A percentile compares a stretch with the other conserved stretches of the same genome.
Conservation (phyloP, 2,113 vertebrate genomes). For the Syngnathus typhle region DNA sequence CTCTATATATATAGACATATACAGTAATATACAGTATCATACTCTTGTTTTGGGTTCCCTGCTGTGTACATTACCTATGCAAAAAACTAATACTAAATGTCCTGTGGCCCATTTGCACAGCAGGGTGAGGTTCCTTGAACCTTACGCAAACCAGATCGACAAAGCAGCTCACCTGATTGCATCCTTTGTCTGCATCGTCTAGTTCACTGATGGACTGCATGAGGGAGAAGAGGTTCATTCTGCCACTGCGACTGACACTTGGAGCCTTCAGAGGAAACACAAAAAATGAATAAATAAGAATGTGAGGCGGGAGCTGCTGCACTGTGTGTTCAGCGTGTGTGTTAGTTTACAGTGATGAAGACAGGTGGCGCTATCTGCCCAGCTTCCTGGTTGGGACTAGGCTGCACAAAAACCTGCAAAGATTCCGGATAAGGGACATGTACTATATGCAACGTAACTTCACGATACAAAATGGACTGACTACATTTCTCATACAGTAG, state of each 20-base stretch:
- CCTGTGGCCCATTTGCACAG: background rate
- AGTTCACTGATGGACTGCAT: slow-evolving; percentile 90
- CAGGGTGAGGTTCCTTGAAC: background rate
- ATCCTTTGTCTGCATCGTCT: slow-evolving; percentile 62
- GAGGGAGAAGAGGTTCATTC: slow-evolving; percentile 87
- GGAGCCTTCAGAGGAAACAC: slow-evolving; percentile 36
- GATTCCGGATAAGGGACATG: background rate
- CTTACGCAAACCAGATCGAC: background rate
- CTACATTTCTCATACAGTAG: no score
- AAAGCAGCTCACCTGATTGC: slow-evolving; percentile 43
- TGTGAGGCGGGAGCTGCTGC: background rate
- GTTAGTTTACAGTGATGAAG: slow-evolving; percentile 55
- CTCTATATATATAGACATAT: no score
- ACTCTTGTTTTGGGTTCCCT: background rate
- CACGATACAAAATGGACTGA: no score
- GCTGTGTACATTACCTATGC: background rate
- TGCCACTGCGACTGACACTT: slow-evolving; percentile 65
- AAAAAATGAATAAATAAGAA: background rate
- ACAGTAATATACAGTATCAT: no score
- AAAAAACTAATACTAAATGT: no score
- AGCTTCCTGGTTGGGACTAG: slow-evolving; percentile 3
- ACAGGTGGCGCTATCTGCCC: background rate
- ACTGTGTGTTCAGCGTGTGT: background rate
- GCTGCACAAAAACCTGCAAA: slow-evolving; percentile 59
- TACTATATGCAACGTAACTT: background rate